Evolutionary conservation across 2,888 invertebrate genomes (phyloP).

Genomic region (Coelogynopora nodosa): DNA sequence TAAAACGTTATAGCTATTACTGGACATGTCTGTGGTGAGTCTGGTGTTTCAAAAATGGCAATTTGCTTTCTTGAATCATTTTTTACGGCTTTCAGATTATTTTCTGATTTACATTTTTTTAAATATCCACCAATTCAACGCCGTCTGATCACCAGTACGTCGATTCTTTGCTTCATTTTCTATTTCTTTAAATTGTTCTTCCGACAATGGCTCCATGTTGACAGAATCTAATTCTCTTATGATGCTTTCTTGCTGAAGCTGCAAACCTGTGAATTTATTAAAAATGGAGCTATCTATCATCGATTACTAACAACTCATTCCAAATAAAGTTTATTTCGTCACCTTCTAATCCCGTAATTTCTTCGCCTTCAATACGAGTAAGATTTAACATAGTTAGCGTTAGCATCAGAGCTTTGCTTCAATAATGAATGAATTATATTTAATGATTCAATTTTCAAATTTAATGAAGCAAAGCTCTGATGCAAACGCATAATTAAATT

Average conservation of each 20-base stretch:
- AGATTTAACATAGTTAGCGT: not conserved
- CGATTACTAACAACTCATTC: not conserved
- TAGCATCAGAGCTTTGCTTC: conserved; percentile 7
- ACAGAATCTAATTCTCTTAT: not conserved
- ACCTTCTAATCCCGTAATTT: conserved; percentile 24
- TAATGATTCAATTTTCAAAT: not conserved
- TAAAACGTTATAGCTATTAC: not conserved
- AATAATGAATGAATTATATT: conserved; percentile 21
- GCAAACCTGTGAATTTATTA: not conserved
- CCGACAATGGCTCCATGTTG: not conserved
- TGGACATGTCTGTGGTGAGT: not conserved
- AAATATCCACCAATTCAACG: too few relatives aligned
- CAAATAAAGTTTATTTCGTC: conserved; percentile 24
- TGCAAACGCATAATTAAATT: too few relatives aligned
- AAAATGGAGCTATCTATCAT: not conserved
- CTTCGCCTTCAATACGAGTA: conserved; percentile 19
- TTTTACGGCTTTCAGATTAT: not conserved
- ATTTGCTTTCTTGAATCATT: not conserved
- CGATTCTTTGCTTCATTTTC: not conserved
- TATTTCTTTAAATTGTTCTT: not conserved
- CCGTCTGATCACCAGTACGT: not conserved
- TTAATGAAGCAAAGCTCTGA: too few relatives aligned
- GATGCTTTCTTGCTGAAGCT: not conserved
- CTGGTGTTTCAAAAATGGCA: not conserved
- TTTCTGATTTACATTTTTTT: not conserved